Conservation (phyloP, 2,797 vertebrate genomes). For the Limnodromus scolopaceus region DNA sequence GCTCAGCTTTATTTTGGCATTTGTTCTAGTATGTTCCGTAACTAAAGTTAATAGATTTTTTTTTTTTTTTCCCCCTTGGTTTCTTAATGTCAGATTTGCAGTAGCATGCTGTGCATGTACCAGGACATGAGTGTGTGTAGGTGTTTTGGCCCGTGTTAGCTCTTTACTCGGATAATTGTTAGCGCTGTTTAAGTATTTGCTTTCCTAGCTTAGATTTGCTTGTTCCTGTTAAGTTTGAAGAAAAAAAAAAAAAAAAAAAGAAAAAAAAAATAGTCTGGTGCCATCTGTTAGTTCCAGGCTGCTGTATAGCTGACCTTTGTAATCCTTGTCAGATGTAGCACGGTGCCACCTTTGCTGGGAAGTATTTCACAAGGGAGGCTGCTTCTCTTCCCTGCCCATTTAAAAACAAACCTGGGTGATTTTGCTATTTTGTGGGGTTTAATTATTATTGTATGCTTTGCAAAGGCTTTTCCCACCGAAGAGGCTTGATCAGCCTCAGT, state of each 20-base stretch:
- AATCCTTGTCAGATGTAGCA: not conserved
- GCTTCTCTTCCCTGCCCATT: not conserved
- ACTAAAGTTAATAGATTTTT: not conserved
- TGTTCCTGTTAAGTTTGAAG: constrained; percentile 25
- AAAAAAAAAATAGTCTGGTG: not conserved
- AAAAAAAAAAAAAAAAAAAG: not conserved
- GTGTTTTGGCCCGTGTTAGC: constrained; percentile 49
- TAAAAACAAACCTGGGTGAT: not conserved
- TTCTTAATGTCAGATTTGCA: constrained; percentile 44
- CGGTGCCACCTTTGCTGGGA: not conserved
- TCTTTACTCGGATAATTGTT: constrained; percentile 50
- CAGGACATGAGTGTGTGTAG: constrained; percentile 35
- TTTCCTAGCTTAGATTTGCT: constrained; percentile 40
- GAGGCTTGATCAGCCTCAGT: not conserved
- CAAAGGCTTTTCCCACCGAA: not conserved
- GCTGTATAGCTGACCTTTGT: not conserved
- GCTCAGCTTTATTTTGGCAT: not conserved
- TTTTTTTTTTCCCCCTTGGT: not conserved
- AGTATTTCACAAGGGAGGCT: not conserved
- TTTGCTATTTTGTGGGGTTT: not conserved
- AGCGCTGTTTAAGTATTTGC: constrained; percentile 40
- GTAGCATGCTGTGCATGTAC: constrained; percentile 48
- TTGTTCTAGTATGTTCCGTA: not conserved
- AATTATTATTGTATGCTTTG: not conserved
- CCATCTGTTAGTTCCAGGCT: constrained; percentile 40